Evolutionary conservation across 2,888 invertebrate species (phyloP).

Genomic region (Cordylochernes scorpioides): DNA sequence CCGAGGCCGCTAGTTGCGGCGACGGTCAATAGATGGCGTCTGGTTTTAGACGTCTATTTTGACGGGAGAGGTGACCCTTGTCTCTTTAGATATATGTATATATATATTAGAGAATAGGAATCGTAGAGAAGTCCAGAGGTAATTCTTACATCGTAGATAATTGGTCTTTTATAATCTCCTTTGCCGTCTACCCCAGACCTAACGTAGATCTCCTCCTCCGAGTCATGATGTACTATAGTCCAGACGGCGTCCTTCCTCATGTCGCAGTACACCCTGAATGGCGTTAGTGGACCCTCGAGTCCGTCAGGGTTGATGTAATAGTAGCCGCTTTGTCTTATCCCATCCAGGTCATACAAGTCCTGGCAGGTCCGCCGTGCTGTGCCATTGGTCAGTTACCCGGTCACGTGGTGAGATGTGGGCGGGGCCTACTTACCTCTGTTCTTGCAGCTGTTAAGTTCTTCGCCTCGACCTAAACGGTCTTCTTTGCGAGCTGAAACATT

Average conservation of each 20-base stretch:
- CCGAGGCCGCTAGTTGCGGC: too few species aligned
- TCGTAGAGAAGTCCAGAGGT: too few species aligned
- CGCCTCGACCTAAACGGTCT: constrained; percentile 6
- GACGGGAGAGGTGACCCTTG: too few species aligned
- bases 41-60: too few species aligned
- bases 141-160: constrained; percentile 15
- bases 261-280: constrained; percentile 14
- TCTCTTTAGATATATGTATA: too few species aligned
- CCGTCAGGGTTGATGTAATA: constrained; percentile 16
- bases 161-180: constrained; percentile 13
- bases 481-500: constrained; percentile 5
- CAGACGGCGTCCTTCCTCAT: constrained; percentile 7
- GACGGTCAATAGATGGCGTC: too few species aligned
- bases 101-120: too few species aligned
- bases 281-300: constrained; percentile 11
- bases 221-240: constrained; percentile 16
- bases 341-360: constrained; percentile 12
- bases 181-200: constrained; percentile 13
- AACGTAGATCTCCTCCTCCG: constrained; percentile 15
- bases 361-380: constrained; percentile 11
- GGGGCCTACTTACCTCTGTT: constrained; percentile 6
- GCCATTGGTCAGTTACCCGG: neutral
- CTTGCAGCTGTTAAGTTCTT: constrained; percentile 11
- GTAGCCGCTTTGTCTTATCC: constrained; percentile 12
- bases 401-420: neutral